Conservation (phyloP, 2,888 invertebrate species). For the Lacanobia wlatinum region DNA sequence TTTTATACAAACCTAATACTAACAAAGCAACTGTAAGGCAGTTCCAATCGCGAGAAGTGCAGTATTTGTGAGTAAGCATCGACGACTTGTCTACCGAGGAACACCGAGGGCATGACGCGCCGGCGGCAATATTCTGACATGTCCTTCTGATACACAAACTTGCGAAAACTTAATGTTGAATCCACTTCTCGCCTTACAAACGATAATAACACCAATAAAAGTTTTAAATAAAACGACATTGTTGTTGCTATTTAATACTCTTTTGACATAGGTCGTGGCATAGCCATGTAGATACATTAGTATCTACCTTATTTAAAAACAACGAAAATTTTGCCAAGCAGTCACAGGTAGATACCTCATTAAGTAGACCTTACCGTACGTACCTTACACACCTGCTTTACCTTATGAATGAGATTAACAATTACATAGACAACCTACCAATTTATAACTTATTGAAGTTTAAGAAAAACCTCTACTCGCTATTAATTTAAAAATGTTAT, state of each 20-base stretch:
- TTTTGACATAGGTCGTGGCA: constrained; percentile 7
- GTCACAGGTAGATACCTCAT: not conserved
- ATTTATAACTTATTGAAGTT: too few species aligned
- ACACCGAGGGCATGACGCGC: constrained; percentile 82
- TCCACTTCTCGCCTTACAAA: constrained; percentile 44
- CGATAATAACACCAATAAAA: constrained; percentile 41
- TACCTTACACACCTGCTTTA: not conserved
- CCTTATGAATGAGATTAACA: not conserved
- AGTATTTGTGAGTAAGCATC: constrained; percentile 81
- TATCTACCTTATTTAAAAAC: constrained; percentile 10
- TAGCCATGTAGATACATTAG: constrained; percentile 51
- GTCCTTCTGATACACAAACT: constrained; percentile 79
- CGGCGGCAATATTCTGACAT: constrained; percentile 84
- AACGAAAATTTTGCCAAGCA: not conserved
- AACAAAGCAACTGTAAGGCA: constrained; percentile 84
- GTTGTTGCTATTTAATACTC: constrained; percentile 29
- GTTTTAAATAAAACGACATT: constrained; percentile 47
- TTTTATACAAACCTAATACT: constrained; percentile 78
- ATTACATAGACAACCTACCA: not conserved
- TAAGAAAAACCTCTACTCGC: too few species aligned
- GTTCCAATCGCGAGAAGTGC: constrained; percentile 79
- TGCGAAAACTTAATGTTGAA: constrained; percentile 53
- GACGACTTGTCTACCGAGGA: constrained; percentile 79
- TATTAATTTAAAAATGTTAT: too few species aligned
- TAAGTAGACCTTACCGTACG: not conserved